These are phyloP conservation scores for Hyles euphorbiae DNA, from an alignment of 1,140 invertebrate genomes.

Conservation along the genomic window DNA sequence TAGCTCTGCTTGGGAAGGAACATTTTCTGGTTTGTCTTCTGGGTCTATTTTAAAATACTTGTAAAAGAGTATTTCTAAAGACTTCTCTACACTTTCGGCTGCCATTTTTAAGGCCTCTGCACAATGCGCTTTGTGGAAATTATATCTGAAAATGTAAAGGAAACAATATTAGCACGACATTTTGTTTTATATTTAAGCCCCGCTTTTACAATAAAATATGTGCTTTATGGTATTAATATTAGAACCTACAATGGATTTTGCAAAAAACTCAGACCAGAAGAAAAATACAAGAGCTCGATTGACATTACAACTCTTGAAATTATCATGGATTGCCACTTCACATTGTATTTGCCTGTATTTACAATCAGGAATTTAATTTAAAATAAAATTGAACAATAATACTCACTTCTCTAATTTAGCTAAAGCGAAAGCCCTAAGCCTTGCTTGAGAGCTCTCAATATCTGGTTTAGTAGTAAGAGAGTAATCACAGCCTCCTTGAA, in stretches of 20 bases:
- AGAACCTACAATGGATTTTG: too few species aligned
- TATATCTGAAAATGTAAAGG: slow-evolving; percentile 73
- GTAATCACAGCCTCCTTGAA: slow-evolving; percentile 82
- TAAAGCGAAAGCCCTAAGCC: slow-evolving; percentile 81
- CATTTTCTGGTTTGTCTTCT: slow-evolving; percentile 49
- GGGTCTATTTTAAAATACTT: slow-evolving; percentile 80
- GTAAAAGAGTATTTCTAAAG: slow-evolving; percentile 80
- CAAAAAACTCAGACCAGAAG: too few species aligned
- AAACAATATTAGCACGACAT: too few species aligned
- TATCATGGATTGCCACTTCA: too few species aligned
- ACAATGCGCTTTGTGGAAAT: slow-evolving; percentile 84
- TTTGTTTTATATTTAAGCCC: too few species aligned
- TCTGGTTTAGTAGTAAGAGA: slow-evolving; percentile 73
- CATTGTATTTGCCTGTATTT: too few species aligned
- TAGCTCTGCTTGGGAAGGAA: slow-evolving; percentile 74
- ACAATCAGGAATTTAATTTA: too few species aligned
- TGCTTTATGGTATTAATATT: too few species aligned
- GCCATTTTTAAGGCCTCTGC: slow-evolving; percentile 81
- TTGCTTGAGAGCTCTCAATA: slow-evolving; percentile 74
- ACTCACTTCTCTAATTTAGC: slow-evolving; percentile 81
- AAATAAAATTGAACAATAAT: not conserved
- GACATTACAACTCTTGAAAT: too few species aligned
- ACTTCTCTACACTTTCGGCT: slow-evolving; percentile 79
- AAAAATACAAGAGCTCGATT: too few species aligned
- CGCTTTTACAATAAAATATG: too few species aligned